Evolutionary conservation across 2,797 vertebrate genomes (phyloP).

Genomic region (Enteromius mattozi): DNA sequence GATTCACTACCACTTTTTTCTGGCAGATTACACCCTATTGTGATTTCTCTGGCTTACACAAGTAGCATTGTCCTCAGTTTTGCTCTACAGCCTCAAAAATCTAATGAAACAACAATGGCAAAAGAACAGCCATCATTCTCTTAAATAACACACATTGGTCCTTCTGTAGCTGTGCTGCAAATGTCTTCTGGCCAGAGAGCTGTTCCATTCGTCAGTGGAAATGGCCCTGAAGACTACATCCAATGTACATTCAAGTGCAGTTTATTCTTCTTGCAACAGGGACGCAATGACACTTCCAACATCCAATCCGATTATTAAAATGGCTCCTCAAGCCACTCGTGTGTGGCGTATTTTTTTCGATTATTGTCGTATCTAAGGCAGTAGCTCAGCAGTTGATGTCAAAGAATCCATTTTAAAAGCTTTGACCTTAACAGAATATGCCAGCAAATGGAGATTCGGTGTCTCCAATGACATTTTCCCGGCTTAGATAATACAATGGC

Average conservation of each 20-base stretch:
- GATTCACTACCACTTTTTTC: background rate
- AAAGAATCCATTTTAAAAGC: constrained; percentile 53
- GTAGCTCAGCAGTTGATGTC: constrained; percentile 41
- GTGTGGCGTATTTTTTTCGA: constrained; percentile 42
- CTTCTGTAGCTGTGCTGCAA: constrained; percentile 54
- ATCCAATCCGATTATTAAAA: constrained; percentile 64
- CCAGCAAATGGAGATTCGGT: constrained; percentile 44
- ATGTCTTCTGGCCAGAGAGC: constrained; percentile 62
- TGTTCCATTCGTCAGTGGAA: constrained; percentile 66
- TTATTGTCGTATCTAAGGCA: constrained; percentile 46
- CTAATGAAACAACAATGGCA: constrained; percentile 28
- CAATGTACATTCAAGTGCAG: constrained; percentile 64
- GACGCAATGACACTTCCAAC: constrained; percentile 51
- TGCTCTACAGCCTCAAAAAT: background rate
- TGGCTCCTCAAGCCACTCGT: constrained; percentile 51
- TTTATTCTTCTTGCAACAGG: constrained; percentile 67
- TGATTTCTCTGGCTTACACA: constrained; percentile 28
- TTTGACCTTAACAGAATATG: constrained; percentile 59
- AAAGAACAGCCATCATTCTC: constrained; percentile 42
- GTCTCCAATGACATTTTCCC: constrained; percentile 59
- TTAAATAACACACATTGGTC: constrained; percentile 56
- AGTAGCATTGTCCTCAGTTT: constrained; percentile 8
- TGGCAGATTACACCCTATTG: constrained; percentile 18
- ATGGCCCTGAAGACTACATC: constrained; percentile 67
- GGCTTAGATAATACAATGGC: constrained; percentile 52